Conservation (phyloP, 1,140 invertebrate genomes). For the Goniozus legneri region DNA sequence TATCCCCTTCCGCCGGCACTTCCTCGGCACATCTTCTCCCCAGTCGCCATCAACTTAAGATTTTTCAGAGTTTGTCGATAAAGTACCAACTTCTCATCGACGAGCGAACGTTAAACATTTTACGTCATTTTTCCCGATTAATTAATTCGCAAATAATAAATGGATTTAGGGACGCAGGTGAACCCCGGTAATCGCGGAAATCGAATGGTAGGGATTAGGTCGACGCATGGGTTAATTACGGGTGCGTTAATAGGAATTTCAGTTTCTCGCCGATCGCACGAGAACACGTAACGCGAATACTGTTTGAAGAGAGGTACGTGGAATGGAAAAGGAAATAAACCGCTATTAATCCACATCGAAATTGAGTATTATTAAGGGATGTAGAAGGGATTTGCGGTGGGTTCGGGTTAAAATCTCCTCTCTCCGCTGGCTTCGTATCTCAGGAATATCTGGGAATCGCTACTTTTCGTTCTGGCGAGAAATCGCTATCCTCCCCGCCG, state of each 20-base stretch:
- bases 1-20: too few species aligned
- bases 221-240: slow-evolving; percentile 31
- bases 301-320: slow-evolving; percentile 17
- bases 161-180: neutral
- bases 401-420: slow-evolving; percentile 48
- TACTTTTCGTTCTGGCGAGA: slow-evolving; percentile 25
- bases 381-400: slow-evolving; percentile 46
- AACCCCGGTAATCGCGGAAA: slow-evolving; percentile 11
- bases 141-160: too few species aligned
- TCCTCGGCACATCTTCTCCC: too few species aligned
- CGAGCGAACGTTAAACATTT: too few species aligned
- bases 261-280: slow-evolving; percentile 13
- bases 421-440: slow-evolving; percentile 43
- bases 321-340: slow-evolving; percentile 43
- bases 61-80: too few species aligned
- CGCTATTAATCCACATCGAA: slow-evolving; percentile 54
- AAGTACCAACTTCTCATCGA: too few species aligned
- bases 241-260: slow-evolving; percentile 38
- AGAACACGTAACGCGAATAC: slow-evolving; percentile 6
- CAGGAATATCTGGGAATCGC: slow-evolving; percentile 41
- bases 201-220: slow-evolving; percentile 23
- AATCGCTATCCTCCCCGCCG: slow-evolving; percentile 7
- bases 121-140: too few species aligned
- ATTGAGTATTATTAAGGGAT: slow-evolving; percentile 54
- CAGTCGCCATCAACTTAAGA: too few species aligned